These are phyloP conservation scores for Mormyrus hasselquistii DNA, from an alignment of 2,797 vertebrate species.

Conservation along the genomic window DNA sequence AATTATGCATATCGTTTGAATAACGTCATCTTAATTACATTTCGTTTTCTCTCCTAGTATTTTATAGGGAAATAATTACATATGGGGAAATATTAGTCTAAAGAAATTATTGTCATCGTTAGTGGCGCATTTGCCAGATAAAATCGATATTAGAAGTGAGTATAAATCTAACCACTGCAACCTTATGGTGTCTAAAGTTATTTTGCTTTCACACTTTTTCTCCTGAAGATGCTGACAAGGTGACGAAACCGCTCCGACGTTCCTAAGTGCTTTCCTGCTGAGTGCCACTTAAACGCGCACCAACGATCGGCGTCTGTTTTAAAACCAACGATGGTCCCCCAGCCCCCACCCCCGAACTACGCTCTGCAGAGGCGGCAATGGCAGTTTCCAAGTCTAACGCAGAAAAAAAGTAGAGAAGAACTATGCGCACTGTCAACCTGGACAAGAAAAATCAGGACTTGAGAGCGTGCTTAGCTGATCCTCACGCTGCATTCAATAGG, in stretches of 20 bases:
- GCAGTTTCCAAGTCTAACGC: not conserved
- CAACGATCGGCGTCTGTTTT: not conserved
- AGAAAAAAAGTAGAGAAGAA: slow-evolving; percentile 13
- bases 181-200: not conserved
- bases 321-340: not conserved
- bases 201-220: not conserved
- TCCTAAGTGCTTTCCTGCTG: not conserved
- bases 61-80: not conserved
- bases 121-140: not conserved
- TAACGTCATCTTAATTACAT: not conserved
- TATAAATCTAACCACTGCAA: not conserved
- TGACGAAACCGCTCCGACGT: not conserved
- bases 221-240: not conserved
- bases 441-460: not conserved
- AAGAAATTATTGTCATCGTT: not conserved
- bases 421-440: not conserved
- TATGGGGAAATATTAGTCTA: not conserved
- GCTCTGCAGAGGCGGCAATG: not conserved
- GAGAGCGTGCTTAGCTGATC: not conserved
- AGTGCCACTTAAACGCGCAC: not conserved
- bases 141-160: not conserved
- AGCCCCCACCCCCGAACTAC: not conserved
- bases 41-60: not conserved
- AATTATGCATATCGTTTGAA: not conserved
- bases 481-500: not conserved